Evolutionary conservation across 2,797 vertebrate species (phyloP).

Genomic region (Eutrigla gurnardus): DNA sequence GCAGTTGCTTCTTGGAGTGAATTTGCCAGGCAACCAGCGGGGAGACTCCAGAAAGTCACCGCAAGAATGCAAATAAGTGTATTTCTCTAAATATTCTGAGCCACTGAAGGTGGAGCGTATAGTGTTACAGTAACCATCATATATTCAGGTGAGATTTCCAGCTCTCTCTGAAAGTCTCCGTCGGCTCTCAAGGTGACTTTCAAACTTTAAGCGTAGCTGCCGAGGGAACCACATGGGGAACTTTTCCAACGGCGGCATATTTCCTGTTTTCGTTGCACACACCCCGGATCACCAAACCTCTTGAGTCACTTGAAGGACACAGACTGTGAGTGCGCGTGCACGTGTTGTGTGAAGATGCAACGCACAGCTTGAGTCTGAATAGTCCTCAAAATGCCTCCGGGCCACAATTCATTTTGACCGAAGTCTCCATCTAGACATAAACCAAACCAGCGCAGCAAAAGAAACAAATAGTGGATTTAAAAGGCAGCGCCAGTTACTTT

Average conservation of each 20-base stretch:
- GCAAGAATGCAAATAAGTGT: not conserved
- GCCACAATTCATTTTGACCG: conserved; percentile 26
- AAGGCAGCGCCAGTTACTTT: not conserved
- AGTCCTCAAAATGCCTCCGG: conserved; percentile 38
- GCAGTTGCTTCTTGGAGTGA: not conserved
- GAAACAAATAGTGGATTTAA: conserved; percentile 1
- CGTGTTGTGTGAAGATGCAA: conserved; percentile 13
- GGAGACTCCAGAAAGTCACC: not conserved
- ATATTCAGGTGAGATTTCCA: conserved; percentile 52
- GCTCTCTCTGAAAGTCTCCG: conserved; percentile 23
- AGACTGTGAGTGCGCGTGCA: conserved; percentile 13
- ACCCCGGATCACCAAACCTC: conserved; percentile 32
- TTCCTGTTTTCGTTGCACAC: conserved; percentile 50
- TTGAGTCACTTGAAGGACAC: conserved; percentile 50
- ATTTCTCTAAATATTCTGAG: conserved; percentile 9
- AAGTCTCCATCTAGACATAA: not conserved
- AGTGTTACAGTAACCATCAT: conserved; percentile 56
- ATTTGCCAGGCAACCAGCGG: not conserved
- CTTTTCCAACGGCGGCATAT: conserved; percentile 33
- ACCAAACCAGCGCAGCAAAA: conserved; percentile 9
- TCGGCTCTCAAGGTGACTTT: conserved; percentile 72
- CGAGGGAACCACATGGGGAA: conserved; percentile 46
- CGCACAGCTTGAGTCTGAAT: conserved; percentile 38
- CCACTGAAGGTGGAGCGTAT: not conserved
- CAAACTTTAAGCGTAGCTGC: conserved; percentile 55